Evolutionary conservation across 2,797 vertebrate species (phyloP).

Genomic region (Phataginus tetradactyla): DNA sequence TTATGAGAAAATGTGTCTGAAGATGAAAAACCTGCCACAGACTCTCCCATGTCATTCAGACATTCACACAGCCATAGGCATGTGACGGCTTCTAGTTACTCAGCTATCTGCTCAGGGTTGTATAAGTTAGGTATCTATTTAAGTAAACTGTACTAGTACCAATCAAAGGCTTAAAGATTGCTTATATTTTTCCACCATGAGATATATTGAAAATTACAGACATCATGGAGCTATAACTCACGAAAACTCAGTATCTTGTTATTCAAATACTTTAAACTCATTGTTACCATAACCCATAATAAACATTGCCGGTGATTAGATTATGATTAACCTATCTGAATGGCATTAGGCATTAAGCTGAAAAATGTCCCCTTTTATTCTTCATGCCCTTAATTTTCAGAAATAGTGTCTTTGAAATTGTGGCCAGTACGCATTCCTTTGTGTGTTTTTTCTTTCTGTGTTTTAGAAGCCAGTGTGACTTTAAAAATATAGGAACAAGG

Average conservation of each 20-base stretch:
- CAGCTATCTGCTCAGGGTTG: conserved; percentile 44
- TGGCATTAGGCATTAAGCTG: conserved; percentile 76
- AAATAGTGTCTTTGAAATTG: conserved; percentile 82
- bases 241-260: conserved; percentile 79
- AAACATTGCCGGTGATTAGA: conserved; percentile 82
- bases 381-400: conserved; percentile 77
- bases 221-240: conserved; percentile 82
- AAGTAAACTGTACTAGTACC: conserved; percentile 76
- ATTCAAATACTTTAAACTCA: conserved; percentile 84
- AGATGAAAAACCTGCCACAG: neutral
- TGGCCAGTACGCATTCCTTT: conserved; percentile 42
- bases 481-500: conserved; percentile 12
- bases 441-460: conserved; percentile 1
- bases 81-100: conserved; percentile 59
- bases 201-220: conserved; percentile 84
- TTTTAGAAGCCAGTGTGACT: conserved; percentile 59
- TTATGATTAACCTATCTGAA: conserved; percentile 82
- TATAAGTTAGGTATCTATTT: conserved; percentile 75
- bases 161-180: conserved; percentile 81
- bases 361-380: conserved; percentile 65
- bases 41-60: neutral
- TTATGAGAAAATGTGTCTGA: neutral
- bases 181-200: conserved; percentile 82
- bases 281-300: conserved; percentile 82
- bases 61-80: neutral